Base-by-base conservation (phyloP, 1,140 invertebrate species). In the Brachionus sp. region DNA sequence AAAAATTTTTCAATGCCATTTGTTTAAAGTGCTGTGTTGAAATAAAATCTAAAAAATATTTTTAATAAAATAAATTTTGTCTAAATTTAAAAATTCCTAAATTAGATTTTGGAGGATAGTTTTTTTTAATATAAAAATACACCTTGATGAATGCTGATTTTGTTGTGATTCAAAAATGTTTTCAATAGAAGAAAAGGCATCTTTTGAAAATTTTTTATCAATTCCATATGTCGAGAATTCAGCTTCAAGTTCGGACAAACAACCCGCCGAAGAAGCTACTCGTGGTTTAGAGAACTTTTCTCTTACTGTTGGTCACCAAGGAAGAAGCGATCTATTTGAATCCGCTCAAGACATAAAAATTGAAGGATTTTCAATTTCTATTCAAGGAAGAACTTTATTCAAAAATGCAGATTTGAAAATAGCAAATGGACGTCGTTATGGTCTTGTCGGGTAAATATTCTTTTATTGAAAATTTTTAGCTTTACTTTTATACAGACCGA, bases 351-450 rank as follows among this genome's bases (percentile, higher is more conserved):
- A 99, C 89, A 99, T 99, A 33, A 98, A 98, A 91, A 90, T 92
- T 33, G 97, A 99, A 87, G 97, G 97, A 89, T 99, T 99, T 87
- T 97, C 95, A 83, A 99, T 99, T 84, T 93, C 95, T 33, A 97
- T 97, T 0, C 94, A 95, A 88, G 98, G 98, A 44, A 98, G 98
- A 86, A 95, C 98, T 88, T 90, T 99, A 16, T 99, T 99, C 88
- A 93, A 96, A 10, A 99, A 99, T 90, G 97, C 98, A 1, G 95
- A 92, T 89, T 89, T 99, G 5, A 90, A 96, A 25, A 98, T 99
- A 85, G 95, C 96, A 3, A 92, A 94, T 86, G 95, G 95, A 0
- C 91, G 96, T 84, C 92, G 95, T 86, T 99, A 99, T 89, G 98
- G 98, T 87, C 90, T 99, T 6, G 96, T 99, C 33, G 98, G 98